Evolutionary conservation across 2,888 invertebrate genomes (phyloP).

Genomic region (Gymnoscelis rufifasciata): DNA sequence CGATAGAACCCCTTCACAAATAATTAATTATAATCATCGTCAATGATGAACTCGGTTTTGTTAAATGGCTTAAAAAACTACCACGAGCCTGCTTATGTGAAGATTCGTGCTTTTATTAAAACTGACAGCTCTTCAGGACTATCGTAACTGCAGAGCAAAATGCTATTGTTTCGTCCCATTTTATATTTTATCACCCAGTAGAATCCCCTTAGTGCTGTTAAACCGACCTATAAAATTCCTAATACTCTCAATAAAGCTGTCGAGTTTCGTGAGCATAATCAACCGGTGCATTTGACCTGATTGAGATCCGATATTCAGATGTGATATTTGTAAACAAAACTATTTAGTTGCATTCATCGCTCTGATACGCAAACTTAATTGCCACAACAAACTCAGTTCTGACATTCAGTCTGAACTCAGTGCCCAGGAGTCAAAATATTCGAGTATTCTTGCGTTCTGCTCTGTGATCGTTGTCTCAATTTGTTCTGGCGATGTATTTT

Average conservation of each 20-base stretch:
- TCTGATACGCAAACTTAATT: background rate
- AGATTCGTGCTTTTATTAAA: no score
- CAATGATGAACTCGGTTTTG: no score
- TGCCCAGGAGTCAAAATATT: no score
- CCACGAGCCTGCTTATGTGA: no score
- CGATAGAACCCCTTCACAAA: no score
- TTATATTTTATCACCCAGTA: slow-evolving; percentile 33
- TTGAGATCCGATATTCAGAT: background rate
- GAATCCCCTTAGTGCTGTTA: slow-evolving; percentile 20
- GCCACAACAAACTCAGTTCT: background rate
- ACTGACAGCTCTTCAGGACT: no score
- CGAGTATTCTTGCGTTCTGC: no score
- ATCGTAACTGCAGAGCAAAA: slow-evolving; percentile 23
- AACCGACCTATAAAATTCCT: slow-evolving; percentile 17
- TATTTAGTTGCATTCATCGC: background rate
- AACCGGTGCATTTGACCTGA: background rate
- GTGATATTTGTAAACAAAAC: background rate
- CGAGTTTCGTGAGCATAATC: background rate
- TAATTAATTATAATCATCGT: no score
- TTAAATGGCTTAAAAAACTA: no score
- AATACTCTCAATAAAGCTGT: slow-evolving; percentile 16
- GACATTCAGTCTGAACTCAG: slow-evolving; percentile 1
- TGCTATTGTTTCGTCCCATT: slow-evolving; percentile 35
- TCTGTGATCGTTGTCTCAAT: background rate
- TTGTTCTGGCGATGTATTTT: slow-evolving; percentile 6